Evolutionary conservation across 2,113 vertebrate species (phyloP), one percentile per base, ranked within the genome.

Genomic region (Hoplias malabaricus): DNA sequence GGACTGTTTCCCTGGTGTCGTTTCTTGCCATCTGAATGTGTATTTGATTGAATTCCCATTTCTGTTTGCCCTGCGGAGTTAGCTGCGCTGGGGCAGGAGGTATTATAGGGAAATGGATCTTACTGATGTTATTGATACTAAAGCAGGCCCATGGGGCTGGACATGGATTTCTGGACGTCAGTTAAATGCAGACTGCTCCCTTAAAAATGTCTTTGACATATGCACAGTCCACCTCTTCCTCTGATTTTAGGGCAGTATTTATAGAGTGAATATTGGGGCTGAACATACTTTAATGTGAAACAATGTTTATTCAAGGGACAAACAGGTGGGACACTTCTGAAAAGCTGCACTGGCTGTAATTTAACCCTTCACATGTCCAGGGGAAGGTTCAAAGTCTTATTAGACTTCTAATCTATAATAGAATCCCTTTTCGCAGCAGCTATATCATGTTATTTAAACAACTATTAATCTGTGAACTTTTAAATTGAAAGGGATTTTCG

Each of bases 41-140:
- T 23, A 54, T 69, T 46, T 46, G 36, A 78, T 78, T 82, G 80
- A 78, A 68, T 53, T 73, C 65, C 66, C 40, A 36, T 59, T 31
- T 23, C 75, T 34, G 54, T 13, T 34, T 21, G 65, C 38, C 29
- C 38, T 10, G 53, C 33, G 65, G 66, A 69, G 25, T 34, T 14
- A 21, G 74, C 36, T 42, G 21, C n/a, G 4, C 19, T 62, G 16
- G 10, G 13, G 59, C 14, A 31, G 57, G 57, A 13, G 25, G 25
- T 13, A 31, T 46, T 25, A 33, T 25, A 33, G 14, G 21, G 34
- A 57, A 69, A 59, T 12, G 38, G 65, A 61, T 77, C 65, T 67
- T 10, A 33, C 46, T 40, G 48, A 76, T 67, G 42, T 34, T 12
- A 48, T 33, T 14, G 61, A 63, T 62, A 16, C 57, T 61, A 62